These are phyloP conservation scores for Oenanthe oenanthe DNA, from an alignment of 2,113 vertebrate species.

Conservation along the genomic window DNA sequence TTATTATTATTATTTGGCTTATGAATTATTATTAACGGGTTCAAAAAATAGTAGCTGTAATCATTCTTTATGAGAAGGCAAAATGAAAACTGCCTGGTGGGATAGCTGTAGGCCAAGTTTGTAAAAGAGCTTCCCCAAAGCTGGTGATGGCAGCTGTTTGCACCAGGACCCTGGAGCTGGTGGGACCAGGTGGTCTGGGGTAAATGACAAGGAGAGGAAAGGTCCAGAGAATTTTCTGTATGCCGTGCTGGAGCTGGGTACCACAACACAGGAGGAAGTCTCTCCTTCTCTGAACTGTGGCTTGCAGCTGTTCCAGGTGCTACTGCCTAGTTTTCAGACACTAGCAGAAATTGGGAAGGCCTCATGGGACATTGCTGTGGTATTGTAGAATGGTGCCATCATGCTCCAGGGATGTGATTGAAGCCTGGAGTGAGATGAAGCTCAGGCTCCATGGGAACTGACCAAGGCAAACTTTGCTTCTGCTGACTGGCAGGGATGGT, in stretches of 20 bases:
- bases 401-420: neutral
- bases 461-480: neutral
- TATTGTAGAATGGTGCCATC: accelerated
- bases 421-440: neutral
- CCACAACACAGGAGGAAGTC: accelerated
- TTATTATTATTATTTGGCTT: neutral
- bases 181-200: neutral
- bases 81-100: neutral
- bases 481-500: neutral
- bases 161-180: neutral
- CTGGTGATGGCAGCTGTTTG: accelerated
- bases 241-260: accelerated
- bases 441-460: neutral
- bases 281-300: neutral
- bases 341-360: neutral
- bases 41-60: neutral
- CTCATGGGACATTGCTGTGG: neutral
- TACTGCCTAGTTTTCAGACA: neutral
- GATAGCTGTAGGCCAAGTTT: neutral
- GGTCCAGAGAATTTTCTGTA: accelerated
- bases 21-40: neutral
- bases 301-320: neutral
- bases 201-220: neutral
- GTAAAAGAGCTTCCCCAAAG: neutral
- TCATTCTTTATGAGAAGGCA: neutral